Evolutionary conservation across 2,113 vertebrate species (phyloP).

Genomic region (Melanostigma gelatinosum): DNA sequence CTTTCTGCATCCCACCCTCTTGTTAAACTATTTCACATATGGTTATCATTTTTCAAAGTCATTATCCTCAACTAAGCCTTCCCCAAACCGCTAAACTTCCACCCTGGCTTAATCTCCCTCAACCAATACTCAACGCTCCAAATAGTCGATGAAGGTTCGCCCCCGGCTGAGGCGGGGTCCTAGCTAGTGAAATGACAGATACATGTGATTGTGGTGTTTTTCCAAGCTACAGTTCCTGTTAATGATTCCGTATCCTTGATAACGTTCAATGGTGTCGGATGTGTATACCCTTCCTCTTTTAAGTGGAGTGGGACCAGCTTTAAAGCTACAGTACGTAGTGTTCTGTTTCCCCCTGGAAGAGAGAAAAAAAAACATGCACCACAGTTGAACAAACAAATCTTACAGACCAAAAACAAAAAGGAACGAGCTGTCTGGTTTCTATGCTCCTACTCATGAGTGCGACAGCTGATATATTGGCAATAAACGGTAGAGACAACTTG

Average conservation of each 20-base stretch:
- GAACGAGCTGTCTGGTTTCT: not conserved
- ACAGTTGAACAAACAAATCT: not conserved
- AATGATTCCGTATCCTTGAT: not conserved
- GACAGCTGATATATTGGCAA: conserved; percentile 2
- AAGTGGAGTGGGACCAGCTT: not conserved
- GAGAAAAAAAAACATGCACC: not conserved
- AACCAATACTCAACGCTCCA: no score
- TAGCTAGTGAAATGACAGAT: no score
- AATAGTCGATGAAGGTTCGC: no score
- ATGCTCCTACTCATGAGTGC: not conserved
- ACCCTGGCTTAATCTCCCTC: no score
- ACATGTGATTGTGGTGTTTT: not conserved
- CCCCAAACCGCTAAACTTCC: no score
- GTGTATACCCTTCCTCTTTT: not conserved
- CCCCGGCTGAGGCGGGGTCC: no score
- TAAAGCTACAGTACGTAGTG: not conserved
- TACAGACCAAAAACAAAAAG: not conserved
- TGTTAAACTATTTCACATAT: no score
- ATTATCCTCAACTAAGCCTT: no score
- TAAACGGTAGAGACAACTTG: not conserved
- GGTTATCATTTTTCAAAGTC: no score
- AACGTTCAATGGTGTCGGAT: not conserved
- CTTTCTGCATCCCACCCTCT: no score
- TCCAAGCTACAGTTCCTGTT: not conserved
- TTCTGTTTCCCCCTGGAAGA: not conserved